A percentile compares a stretch with the other conserved stretches of the same genome.
Conservation (phyloP, 2,888 invertebrate genomes). For the Rhagium mordax region DNA sequence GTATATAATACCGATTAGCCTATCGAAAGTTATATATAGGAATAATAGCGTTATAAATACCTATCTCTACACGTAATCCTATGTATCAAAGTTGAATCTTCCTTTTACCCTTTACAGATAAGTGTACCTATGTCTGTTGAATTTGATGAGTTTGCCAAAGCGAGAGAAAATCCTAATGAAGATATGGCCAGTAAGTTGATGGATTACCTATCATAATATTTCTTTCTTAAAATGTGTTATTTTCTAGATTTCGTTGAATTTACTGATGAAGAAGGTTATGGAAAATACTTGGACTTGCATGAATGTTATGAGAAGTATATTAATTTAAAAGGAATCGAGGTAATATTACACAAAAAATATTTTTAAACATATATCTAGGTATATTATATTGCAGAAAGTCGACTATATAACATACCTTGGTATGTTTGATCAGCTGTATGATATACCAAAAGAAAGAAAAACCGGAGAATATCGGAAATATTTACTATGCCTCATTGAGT, state of each 20-base stretch:
- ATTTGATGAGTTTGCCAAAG: constrained; percentile 93
- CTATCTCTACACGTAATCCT: too few relatives aligned
- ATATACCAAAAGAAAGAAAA: constrained; percentile 92
- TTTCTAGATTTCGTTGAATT: constrained; percentile 89
- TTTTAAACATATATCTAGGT: background rate
- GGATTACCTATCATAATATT: constrained; percentile 4
- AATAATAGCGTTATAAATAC: too few relatives aligned
- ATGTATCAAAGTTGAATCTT: too few relatives aligned
- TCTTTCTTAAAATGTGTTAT: constrained; percentile 41
- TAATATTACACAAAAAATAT: constrained; percentile 61
- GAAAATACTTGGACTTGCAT: constrained; percentile 97
- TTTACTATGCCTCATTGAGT: constrained; percentile 86
- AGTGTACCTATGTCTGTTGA: constrained; percentile 98
- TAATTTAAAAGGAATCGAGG: constrained; percentile 96
- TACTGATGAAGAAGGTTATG: constrained; percentile 99
- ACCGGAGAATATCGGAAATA: constrained; percentile 92
- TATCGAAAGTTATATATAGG: too few relatives aligned
- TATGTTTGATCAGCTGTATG: constrained; percentile 95
- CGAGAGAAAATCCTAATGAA: constrained; percentile 92
- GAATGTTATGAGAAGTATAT: constrained; percentile 96
- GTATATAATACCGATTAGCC: too few relatives aligned
- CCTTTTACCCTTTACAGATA: too few relatives aligned
- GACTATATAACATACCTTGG: constrained; percentile 97
- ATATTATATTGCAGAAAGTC: constrained; percentile 76
- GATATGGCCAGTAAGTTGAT: constrained; percentile 80